Conservation (phyloP, 2,888 invertebrate species). For the Syrista parreyssii region DNA sequence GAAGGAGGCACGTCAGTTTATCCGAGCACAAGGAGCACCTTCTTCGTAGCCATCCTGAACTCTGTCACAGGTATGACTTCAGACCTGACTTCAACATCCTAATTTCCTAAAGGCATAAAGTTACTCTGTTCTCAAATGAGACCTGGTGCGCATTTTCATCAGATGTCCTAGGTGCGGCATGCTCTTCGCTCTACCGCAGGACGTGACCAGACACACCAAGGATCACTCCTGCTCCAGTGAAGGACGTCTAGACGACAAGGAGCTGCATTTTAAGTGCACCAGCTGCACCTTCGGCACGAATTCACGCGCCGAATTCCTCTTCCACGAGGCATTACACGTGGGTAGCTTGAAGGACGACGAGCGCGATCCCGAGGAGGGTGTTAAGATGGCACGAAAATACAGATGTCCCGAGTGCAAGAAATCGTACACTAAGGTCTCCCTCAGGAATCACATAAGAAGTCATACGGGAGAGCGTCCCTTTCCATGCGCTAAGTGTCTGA, state of each 20-base stretch:
- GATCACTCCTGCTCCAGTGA: slow-evolving; percentile 68
- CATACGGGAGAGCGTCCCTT: slow-evolving; percentile 83
- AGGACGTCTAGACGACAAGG: slow-evolving; percentile 12
- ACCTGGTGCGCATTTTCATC: slow-evolving; percentile 43
- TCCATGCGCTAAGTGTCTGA: slow-evolving; percentile 72
- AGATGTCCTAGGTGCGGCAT: slow-evolving; percentile 80
- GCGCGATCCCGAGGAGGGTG: slow-evolving; percentile 39
- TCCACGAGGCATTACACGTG: slow-evolving; percentile 78
- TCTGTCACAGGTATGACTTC: slow-evolving; percentile 71
- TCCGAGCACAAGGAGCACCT: slow-evolving; percentile 74
- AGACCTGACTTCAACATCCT: background rate
- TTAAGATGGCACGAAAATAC: slow-evolving; percentile 66
- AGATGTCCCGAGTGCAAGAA: slow-evolving; percentile 78
- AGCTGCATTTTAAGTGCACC: slow-evolving; percentile 70
- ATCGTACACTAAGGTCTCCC: slow-evolving; percentile 73
- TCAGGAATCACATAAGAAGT: slow-evolving; percentile 77
- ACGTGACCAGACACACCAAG: slow-evolving; percentile 78
- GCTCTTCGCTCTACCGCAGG: slow-evolving; percentile 78
- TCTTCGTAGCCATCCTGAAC: slow-evolving; percentile 71
- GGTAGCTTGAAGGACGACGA: slow-evolving; percentile 59
- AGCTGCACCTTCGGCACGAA: slow-evolving; percentile 73
- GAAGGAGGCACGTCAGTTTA: slow-evolving; percentile 68
- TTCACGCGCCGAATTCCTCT: slow-evolving; percentile 78
- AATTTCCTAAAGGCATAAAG: background rate
- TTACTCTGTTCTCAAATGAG: slow-evolving; percentile 8